phyloP scores from a whole-genome alignment of 2,113 vertebrate genomes.

The Fulica atra region DNA sequence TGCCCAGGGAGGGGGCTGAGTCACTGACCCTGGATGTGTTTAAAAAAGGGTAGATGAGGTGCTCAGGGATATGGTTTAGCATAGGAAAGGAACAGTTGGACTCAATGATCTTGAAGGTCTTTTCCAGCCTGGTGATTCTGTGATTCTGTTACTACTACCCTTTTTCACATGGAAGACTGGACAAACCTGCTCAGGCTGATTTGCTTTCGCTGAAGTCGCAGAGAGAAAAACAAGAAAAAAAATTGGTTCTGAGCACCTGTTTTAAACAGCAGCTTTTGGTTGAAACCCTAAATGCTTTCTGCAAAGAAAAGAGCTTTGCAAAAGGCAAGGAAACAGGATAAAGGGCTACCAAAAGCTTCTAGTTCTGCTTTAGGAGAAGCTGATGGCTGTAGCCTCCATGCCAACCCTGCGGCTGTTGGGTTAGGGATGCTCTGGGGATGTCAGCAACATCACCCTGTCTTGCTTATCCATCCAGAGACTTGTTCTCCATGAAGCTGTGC shows the following conservation, averaged over 20 bases:
- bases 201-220: background rate
- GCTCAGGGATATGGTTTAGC: no score
- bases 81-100: no score
- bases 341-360: background rate
- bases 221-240: background rate
- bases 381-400: fast-evolving
- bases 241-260: fast-evolving
- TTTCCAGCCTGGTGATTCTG: no score
- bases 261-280: background rate
- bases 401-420: background rate
- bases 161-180: background rate
- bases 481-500: background rate
- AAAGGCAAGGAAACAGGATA: background rate
- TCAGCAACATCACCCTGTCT: no score
- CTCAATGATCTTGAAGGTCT: no score
- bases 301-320: background rate
- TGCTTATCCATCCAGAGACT: background rate
- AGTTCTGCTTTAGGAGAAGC: background rate
- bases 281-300: background rate
- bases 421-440: background rate
- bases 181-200: background rate
- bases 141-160: background rate
- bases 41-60: no score
- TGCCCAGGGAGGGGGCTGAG: no score
- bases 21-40: no score